phyloP scores from a whole-genome alignment of 2,888 invertebrate genomes.

The Ophion slaviceki region DNA sequence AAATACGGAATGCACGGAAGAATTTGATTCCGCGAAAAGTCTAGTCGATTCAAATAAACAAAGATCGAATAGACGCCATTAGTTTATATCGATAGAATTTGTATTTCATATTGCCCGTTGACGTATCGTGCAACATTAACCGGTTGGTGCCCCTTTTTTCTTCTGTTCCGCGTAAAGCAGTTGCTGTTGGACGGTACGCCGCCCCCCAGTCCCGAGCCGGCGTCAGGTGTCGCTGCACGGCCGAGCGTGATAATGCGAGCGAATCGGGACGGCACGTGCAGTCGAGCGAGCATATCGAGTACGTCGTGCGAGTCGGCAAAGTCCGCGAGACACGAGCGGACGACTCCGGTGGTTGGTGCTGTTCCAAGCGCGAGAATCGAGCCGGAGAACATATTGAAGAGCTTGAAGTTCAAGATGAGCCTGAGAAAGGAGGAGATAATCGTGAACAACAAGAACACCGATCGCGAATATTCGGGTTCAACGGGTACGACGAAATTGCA shows the following conservation, averaged over 20 bases:
- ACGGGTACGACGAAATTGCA: constrained; percentile 71
- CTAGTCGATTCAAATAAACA: no score
- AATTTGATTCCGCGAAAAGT: no score
- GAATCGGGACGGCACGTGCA: constrained; percentile 91
- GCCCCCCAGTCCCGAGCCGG: constrained; percentile 84
- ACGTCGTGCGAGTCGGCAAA: background rate
- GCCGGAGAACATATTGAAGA: constrained; percentile 87
- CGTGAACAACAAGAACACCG: constrained; percentile 87
- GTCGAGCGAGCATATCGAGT: constrained; percentile 74
- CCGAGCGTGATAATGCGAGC: constrained; percentile 95
- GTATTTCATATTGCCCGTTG: no score
- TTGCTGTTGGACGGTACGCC: constrained; percentile 85
- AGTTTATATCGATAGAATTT: no score
- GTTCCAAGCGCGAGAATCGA: constrained; percentile 59
- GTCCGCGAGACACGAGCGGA: background rate
- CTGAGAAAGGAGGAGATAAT: constrained; percentile 87
- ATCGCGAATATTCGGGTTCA: constrained; percentile 79
- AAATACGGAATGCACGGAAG: no score
- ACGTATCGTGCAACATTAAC: constrained; percentile 8
- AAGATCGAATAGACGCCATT: no score
- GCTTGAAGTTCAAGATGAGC: constrained; percentile 90
- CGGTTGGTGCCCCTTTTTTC: constrained; percentile 36
- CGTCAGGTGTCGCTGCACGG: constrained; percentile 77
- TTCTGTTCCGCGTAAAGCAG: constrained; percentile 71
- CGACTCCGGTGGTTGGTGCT: background rate